Percentiles rank a stretch among this genome's conserved stretches.
Evolutionary conservation across 2,888 invertebrate genomes (phyloP).

Genomic region (Drosophila nr. medialis): DNA sequence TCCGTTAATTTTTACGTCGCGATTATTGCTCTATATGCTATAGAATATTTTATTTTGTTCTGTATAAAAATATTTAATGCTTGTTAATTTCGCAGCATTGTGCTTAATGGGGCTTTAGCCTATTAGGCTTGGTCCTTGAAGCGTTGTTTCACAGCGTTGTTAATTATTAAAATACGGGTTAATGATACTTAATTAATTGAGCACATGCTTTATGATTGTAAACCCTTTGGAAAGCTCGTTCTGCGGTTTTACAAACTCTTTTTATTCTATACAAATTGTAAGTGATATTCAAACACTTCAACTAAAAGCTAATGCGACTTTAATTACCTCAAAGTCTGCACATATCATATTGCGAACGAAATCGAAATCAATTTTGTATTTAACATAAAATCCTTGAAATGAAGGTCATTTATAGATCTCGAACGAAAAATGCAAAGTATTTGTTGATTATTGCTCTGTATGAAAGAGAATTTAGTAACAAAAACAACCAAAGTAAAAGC

Average conservation of each 20-base stretch:
- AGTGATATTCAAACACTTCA: not conserved
- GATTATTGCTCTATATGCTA: slow-evolving; percentile 8
- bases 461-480: not conserved
- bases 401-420: slow-evolving; percentile 19
- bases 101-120: slow-evolving; percentile 18
- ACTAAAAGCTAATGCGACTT: not conserved
- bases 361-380: not conserved
- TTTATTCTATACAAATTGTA: not conserved
- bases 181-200: not conserved
- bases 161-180: slow-evolving; percentile 8
- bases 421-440: slow-evolving; percentile 8
- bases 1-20: slow-evolving; percentile 40
- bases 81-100: slow-evolving; percentile 1
- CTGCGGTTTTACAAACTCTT: not conserved
- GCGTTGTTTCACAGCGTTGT: not conserved
- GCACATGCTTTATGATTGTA: not conserved
- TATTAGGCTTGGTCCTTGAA: not conserved
- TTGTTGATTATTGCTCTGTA: slow-evolving; percentile 26
- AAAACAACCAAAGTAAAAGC: slow-evolving; percentile 26
- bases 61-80: slow-evolving; percentile 28
- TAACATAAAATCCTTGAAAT: not conserved
- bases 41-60: slow-evolving; percentile 21
- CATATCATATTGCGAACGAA: not conserved
- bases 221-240: not conserved
- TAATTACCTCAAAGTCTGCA: not conserved